A percentile compares a stretch with the other conserved stretches of the same genome.
Evolutionary conservation across 2,888 invertebrate species (phyloP).

Genomic region (Drosophila birchii): DNA sequence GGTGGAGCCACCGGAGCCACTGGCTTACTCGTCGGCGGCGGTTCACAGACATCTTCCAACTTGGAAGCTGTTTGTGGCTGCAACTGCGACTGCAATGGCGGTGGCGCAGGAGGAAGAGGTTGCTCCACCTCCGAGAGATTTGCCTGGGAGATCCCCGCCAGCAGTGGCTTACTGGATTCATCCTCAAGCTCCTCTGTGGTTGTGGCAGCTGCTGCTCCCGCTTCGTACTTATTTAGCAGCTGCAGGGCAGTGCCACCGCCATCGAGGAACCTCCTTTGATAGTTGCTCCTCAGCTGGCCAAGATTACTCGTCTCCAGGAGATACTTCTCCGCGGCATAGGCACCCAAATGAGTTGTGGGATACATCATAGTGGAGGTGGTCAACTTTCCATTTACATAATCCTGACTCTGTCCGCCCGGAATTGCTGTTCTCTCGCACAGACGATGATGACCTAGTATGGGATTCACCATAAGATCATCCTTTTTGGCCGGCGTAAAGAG

Average conservation of each 20-base stretch:
- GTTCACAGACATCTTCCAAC: slow-evolving; percentile 67
- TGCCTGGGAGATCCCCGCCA: slow-evolving; percentile 44
- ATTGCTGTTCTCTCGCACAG: slow-evolving; percentile 86
- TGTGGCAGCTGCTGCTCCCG: neutral
- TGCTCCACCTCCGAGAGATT: slow-evolving; percentile 13
- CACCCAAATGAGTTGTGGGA: slow-evolving; percentile 74
- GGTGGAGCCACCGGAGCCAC: slow-evolving; percentile 23
- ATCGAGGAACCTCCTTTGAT: slow-evolving; percentile 78
- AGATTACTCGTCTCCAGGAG: slow-evolving; percentile 73
- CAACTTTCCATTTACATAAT: slow-evolving; percentile 43
- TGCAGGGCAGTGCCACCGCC: slow-evolving; percentile 82
- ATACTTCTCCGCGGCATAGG: slow-evolving; percentile 76
- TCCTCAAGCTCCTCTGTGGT: slow-evolving; percentile 66
- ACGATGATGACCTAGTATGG: slow-evolving; percentile 87
- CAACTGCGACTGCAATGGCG: neutral
- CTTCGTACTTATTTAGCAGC: slow-evolving; percentile 70
- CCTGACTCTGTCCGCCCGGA: slow-evolving; percentile 22
- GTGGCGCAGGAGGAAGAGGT: neutral
- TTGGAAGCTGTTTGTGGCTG: slow-evolving; percentile 39
- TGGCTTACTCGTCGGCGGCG: slow-evolving; percentile 55
- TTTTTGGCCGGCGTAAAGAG: slow-evolving; percentile 84
- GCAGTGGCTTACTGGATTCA: slow-evolving; percentile 77
- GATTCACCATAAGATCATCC: slow-evolving; percentile 85
- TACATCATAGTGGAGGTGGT: slow-evolving; percentile 71
- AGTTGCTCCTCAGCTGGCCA: slow-evolving; percentile 63